Percentiles rank a stretch among this genome's conserved stretches.
Conservation (phyloP, 1,140 invertebrate species). For the Danaus melanippus region DNA sequence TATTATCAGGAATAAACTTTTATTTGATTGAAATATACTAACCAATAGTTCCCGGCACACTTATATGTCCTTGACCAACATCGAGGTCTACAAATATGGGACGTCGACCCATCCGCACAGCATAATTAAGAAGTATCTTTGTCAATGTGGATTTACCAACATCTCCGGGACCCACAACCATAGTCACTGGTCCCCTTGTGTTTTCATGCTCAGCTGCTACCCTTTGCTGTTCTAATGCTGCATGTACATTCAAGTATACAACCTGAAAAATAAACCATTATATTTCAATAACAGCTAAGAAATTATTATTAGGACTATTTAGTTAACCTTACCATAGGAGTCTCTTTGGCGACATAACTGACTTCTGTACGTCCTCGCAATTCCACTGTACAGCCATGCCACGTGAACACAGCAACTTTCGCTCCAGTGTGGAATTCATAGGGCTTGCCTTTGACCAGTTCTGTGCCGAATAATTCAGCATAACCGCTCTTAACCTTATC, state of each 20-base stretch:
- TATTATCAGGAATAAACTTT: too few relatives aligned
- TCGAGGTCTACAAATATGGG: slow-evolving; percentile 97
- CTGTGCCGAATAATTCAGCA: slow-evolving; percentile 97
- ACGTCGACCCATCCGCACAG: slow-evolving; percentile 86
- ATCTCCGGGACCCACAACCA: slow-evolving; percentile 95
- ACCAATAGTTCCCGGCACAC: slow-evolving; percentile 93
- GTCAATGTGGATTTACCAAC: slow-evolving; percentile 97
- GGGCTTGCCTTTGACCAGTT: slow-evolving; percentile 93
- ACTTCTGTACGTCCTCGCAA: slow-evolving; percentile 91
- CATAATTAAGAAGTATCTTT: slow-evolving; percentile 93
- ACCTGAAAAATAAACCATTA: slow-evolving; percentile 44
- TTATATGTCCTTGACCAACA: slow-evolving; percentile 95
- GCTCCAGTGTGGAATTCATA: slow-evolving; percentile 93
- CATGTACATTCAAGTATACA: slow-evolving; percentile 95
- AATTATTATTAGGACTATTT: too few relatives aligned
- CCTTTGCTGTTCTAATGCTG: slow-evolving; percentile 91
- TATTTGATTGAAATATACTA: slow-evolving; percentile 17
- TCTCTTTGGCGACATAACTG: slow-evolving; percentile 95
- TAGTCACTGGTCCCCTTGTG: slow-evolving; percentile 83
- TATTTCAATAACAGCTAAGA: not conserved
- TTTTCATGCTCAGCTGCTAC: slow-evolving; percentile 83
- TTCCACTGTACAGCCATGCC: slow-evolving; percentile 92
- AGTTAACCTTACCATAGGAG: slow-evolving; percentile 84
- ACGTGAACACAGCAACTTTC: slow-evolving; percentile 97
- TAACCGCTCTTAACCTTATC: slow-evolving; percentile 85